A percentile compares a stretch with the other conserved stretches of the same genome.
Evolutionary conservation across 2,888 invertebrate species (phyloP).

Genomic region (Blera fallax): DNA sequence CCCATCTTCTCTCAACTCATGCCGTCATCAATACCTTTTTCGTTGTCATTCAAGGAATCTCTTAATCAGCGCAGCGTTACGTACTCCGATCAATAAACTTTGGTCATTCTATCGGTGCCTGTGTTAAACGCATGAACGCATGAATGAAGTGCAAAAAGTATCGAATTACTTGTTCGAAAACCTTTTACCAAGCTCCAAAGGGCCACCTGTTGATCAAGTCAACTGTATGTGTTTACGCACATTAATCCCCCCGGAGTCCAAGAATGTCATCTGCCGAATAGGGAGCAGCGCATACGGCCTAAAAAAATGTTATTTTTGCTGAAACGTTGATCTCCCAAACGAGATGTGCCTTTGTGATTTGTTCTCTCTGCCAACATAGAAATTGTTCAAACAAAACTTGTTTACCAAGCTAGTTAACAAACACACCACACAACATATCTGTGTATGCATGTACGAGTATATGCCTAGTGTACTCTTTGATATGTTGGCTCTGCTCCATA

Average conservation of each 20-base stretch:
- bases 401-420: constrained; percentile 47
- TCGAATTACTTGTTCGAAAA: constrained; percentile 11
- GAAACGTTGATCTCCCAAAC: constrained; percentile 36
- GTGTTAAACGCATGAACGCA: constrained; percentile 44
- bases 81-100: constrained; percentile 43
- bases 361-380: constrained; percentile 30
- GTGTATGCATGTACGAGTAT: no score
- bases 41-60: not conserved
- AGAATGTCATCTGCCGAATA: constrained; percentile 57
- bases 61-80: not conserved
- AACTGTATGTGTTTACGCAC: not conserved
- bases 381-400: constrained; percentile 60
- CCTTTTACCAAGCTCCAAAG: not conserved
- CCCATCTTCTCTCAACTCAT: not conserved
- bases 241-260: not conserved
- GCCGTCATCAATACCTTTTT: not conserved
- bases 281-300: not conserved
- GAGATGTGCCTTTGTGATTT: constrained; percentile 19
- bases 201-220: constrained; percentile 57
- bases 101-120: not conserved
- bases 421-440: not conserved
- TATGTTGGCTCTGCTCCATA: constrained; percentile 1
- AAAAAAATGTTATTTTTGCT: constrained; percentile 56
- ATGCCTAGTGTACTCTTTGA: not conserved
- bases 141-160: constrained; percentile 58